Base-by-base conservation (phyloP, 2,888 invertebrate genomes). In the Tinea trinotella region DNA sequence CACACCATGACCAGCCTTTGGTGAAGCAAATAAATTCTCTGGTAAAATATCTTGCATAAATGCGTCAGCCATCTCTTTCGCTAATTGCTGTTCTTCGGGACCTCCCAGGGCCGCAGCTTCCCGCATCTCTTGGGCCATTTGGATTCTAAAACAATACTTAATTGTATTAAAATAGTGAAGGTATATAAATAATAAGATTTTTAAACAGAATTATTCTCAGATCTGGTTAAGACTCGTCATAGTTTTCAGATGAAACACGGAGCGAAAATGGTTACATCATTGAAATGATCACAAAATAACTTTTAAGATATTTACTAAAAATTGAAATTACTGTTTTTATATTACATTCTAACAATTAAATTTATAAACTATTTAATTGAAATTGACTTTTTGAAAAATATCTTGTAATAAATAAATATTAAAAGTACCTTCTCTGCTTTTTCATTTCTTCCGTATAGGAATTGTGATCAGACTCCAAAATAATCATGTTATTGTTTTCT, bases 91-190 rank as follows among this genome's bases (percentile, higher is more conserved):
- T 70, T 99, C 99, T 60, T 98, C 98, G 46, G 96, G 95, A 0
- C 95, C 97, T 1, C 84, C 83, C 0, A 85, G 84, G 0, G 86
- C 80, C 1, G 98, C 98, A 0, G 98, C 97, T 76, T 98, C 97
- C 57, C 97, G 91, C 96, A 99, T 97, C 83, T 99, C 97, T 71
- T 98, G 96, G 0, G 98, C 98, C 96, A 99, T 98, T 87, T 99
- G 98, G 55, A 96, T 89, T 64, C 97, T 90, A 57, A 15, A 44
- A 22, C 15, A 19, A 3, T 5, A 40, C 2, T 15, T 48, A 40
- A 2, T 48, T n/a, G 20, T 48, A 48, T 40, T 40, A 40, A n/a
- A n/a, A n/a, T n/a, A 4, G 7, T 30, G 7, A 30, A 7, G 3
- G 2, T n/a, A 30, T 7, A n/a, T 30, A 10, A 30, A 30, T 30